Base-by-base conservation (phyloP, 2,888 invertebrate genomes). In the Orchesella flavescens region DNA sequence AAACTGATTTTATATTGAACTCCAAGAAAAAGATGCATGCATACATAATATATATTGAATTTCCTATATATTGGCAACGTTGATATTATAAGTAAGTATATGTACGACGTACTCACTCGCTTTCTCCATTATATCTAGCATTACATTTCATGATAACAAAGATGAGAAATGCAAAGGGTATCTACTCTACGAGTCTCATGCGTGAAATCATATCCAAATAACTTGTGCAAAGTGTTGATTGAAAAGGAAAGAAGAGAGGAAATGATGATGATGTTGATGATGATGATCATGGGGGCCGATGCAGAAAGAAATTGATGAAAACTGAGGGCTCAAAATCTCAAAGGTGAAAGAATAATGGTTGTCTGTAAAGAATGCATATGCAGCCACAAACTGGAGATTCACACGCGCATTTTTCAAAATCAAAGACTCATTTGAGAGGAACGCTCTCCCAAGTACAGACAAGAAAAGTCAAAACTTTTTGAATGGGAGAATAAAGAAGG, bases 1-100 rank as follows among this genome's bases (percentile, higher is more conserved):
- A 81, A 74, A 81, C 81, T 65, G 81, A 81, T 74, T 81, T 53
- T 81, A 74, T 81, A 81, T 81, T 65, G 74, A 81, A 79, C 71
- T 63, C 69, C 46, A 78, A n/a, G 46, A 65, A 53, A n/a, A n/a
- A 55, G 59, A 57, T 65, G 34, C 34, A 7, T 34, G 34, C 34
- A 34, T 34, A 7, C 7, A 34, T 34, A 34, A 34, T 34, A 46
- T 71, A 59, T 21, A 43, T n/a, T 34, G 15, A 49, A 49, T 49
- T 15, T n/a, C n/a, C n/a, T 49, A 49, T 44, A 44, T 9, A 44
- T 49, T 15, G 49, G 5, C 12, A 15, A 49, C 1, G 2, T 49
- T 49, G 49, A n/a, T 15, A 19, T 17, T n/a, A 17, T 59, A 17
- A 3, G 17, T 59, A n/a, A 24, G 24, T 7, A 1, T 17, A 23